A percentile compares a stretch with the other conserved stretches of the same genome.
These are phyloP conservation scores for Vipera latastei DNA, from an alignment of 2,797 vertebrate genomes.

Conservation along the genomic window DNA sequence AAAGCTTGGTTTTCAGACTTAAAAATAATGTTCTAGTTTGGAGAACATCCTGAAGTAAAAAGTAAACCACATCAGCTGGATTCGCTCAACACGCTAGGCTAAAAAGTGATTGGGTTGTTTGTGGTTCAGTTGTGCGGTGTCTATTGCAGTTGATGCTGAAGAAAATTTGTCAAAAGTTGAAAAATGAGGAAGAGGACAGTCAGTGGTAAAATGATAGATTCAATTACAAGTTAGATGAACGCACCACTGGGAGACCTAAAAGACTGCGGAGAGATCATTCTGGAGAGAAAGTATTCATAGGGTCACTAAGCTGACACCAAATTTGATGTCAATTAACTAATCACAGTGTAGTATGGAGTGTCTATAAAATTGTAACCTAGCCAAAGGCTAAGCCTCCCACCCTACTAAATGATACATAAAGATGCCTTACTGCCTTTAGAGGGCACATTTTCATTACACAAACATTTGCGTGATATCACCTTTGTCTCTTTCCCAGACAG, in stretches of 20 bases:
- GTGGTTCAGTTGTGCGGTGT: background rate
- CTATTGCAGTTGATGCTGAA: background rate
- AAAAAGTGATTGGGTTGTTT: background rate
- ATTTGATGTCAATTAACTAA: background rate
- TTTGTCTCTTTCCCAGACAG: background rate
- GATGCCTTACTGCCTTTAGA: background rate
- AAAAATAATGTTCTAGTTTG: background rate
- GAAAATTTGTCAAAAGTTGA: background rate
- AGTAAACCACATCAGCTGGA: background rate
- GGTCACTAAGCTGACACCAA: background rate
- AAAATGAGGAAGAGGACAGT: background rate
- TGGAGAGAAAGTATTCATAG: background rate
- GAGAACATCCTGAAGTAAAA: background rate
- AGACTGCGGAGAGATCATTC: background rate
- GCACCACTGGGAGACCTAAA: background rate
- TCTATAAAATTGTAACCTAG: background rate
- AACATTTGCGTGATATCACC: background rate
- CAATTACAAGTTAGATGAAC: background rate
- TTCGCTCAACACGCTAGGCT: background rate
- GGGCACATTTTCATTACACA: background rate
- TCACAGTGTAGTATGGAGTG: background rate
- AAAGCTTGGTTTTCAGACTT: background rate
- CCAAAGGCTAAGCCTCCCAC: background rate
- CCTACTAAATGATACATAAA: background rate
- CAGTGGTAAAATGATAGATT: background rate